A percentile compares a stretch with the other conserved stretches of the same genome.
Conservation (phyloP, 1,140 invertebrate species). For the Scaptomyza pallida region DNA sequence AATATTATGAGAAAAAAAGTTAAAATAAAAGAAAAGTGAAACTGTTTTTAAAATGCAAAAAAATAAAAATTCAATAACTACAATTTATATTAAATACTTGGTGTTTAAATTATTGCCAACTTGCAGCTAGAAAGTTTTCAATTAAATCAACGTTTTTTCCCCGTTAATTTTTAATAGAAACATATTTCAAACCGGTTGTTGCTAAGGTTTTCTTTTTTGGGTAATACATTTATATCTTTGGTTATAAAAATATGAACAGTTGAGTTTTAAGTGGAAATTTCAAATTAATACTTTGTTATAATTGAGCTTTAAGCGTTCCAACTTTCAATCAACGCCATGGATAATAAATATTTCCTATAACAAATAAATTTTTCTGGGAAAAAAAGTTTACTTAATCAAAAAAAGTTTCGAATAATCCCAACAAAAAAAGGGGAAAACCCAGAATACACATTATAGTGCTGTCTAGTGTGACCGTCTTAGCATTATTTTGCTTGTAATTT, state of each 20-base stretch:
- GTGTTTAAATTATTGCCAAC: conserved; percentile 15
- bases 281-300: no score
- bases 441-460: no score
- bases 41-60: conserved; percentile 59
- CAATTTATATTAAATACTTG: conserved; percentile 6
- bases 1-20: conserved; percentile 43
- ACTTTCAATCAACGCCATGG: no score
- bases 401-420: no score
- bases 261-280: no score
- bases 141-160: conserved; percentile 25
- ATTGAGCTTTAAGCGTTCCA: no score
- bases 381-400: no score
- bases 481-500: no score
- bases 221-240: conserved; percentile 18
- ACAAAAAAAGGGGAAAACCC: no score
- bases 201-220: not conserved
- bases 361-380: no score
- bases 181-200: conserved; percentile 24
- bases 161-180: not conserved
- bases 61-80: conserved; percentile 49
- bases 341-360: no score
- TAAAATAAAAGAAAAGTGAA: conserved; percentile 28
- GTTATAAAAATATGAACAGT: not conserved
- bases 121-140: not conserved
- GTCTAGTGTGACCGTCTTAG: no score